Evolutionary conservation across 2,797 vertebrate genomes (phyloP).

Genomic region (Micropoecilia bifurca): DNA sequence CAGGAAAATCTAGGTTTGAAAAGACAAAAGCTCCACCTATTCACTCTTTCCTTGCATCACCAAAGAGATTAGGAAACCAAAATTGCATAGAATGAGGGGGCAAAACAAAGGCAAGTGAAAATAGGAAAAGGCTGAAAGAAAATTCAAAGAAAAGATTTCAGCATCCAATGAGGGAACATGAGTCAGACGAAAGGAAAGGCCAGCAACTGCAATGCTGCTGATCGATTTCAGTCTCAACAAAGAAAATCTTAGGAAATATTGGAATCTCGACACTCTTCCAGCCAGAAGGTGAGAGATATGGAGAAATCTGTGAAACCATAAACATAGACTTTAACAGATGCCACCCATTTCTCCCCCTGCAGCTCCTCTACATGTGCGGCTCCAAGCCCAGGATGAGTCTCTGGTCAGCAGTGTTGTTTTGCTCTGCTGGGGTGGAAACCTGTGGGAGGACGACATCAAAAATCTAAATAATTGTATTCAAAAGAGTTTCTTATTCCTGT

Average conservation of each 20-base stretch:
- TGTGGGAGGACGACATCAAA: conserved; percentile 11
- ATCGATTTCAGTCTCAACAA: background rate
- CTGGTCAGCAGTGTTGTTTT: background rate
- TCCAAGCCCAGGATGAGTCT: background rate
- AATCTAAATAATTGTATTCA: conserved; percentile 10
- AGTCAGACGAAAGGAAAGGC: background rate
- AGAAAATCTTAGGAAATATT: background rate
- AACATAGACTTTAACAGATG: background rate
- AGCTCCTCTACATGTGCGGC: background rate
- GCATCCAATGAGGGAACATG: background rate
- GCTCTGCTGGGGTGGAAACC: background rate
- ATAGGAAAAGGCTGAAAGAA: background rate
- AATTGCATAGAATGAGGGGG: background rate
- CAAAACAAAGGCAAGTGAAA: background rate
- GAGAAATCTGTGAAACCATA: background rate
- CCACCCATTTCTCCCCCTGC: background rate
- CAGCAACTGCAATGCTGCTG: background rate
- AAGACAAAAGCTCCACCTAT: background rate
- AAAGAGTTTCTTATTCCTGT: conserved; percentile 3
- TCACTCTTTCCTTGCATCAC: background rate
- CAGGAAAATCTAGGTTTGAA: background rate
- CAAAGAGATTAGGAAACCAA: background rate
- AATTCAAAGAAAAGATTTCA: background rate
- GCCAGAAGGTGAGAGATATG: no score
- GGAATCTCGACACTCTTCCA: background rate